Base-by-base conservation (phyloP, 30 jellyfish, hydroid and myxozoan genomes). In the Aurelia sp. region DNA sequence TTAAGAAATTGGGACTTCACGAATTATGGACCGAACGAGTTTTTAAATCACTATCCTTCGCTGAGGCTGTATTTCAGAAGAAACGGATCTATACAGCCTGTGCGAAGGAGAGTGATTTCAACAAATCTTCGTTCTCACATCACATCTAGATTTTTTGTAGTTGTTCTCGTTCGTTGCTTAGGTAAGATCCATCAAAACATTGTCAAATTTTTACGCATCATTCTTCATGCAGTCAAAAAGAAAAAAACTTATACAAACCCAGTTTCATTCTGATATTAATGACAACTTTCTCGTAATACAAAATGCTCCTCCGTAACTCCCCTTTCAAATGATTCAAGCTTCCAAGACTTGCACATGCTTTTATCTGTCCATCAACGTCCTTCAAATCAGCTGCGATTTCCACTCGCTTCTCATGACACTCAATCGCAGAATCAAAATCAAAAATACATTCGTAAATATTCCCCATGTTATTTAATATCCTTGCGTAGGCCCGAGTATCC, bases 381-480 rank as follows among this genome's bases (percentile, higher is more conserved):
- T 91, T 67, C 55, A 89, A 11, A 47, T 89, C 97, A 22, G 88
- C 50, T 2, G 92, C 87, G 8, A 94, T 13, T 53, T 94, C 97
- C 51, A 91, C 91, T 44, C 99, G 82, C 68, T 79, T 70, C 30
- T 33, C 61, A 37, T 52, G 76, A 57, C 97, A 94, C 47, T 94
- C 99, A 18, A 94, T 76, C 8, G 97, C 97, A 0, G 97, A 89
- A 9, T 94, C 99, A 73, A 94, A 86, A 55, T 94, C 99, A 21
- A 66, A 88, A 52, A 23, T 63, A 31, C 33, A 27, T 40, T 89
- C 97, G 23, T 94, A 89, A 15, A 94, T 76, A 61, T 89, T 94
- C 62, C 97, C 93, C 97, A 94, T 94, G 86, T 94, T 94, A 79
- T 89, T 89, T 22, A 94, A 86, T 35, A 89, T 79, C 35, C 99